These are phyloP conservation scores for Thereva nobilitata DNA, from an alignment of 2,888 invertebrate species.

Conservation along the genomic window DNA sequence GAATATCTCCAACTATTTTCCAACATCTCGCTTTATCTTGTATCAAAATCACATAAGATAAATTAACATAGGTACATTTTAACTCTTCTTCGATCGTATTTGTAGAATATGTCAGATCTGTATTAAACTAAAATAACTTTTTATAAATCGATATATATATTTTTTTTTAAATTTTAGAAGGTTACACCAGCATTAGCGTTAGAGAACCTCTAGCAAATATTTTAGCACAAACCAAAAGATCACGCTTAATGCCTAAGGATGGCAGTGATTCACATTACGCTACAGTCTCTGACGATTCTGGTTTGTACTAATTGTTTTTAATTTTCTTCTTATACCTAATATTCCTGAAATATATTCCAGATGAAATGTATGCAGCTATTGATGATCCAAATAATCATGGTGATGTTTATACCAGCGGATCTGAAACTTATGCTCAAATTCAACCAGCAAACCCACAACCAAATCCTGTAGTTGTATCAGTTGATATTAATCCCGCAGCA, in stretches of 20 bases:
- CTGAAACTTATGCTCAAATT: slow-evolving; percentile 87
- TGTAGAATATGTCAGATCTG: too few relatives aligned
- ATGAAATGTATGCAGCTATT: slow-evolving; percentile 90
- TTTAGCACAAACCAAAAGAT: slow-evolving; percentile 65
- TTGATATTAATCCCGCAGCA: slow-evolving; percentile 53
- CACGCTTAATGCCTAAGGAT: slow-evolving; percentile 53
- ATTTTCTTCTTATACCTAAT: slow-evolving; percentile 11
- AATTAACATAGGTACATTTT: too few relatives aligned
- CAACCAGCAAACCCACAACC: slow-evolving; percentile 60
- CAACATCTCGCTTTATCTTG: too few relatives aligned
- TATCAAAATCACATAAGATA: too few relatives aligned
- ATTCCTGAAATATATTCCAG: slow-evolving; percentile 57
- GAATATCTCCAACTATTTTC: slow-evolving; percentile 14
- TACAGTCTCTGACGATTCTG: slow-evolving; percentile 90
- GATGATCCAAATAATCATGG: slow-evolving; percentile 71
- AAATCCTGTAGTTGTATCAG: slow-evolving; percentile 56
- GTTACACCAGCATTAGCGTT: slow-evolving; percentile 90
- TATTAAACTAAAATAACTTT: too few relatives aligned
- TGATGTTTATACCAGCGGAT: slow-evolving; percentile 73
- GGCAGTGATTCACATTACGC: slow-evolving; percentile 75
- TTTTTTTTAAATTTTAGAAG: slow-evolving; percentile 65
- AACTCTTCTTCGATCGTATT: too few relatives aligned
- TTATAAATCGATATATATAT: too few relatives aligned
- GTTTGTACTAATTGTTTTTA: slow-evolving; percentile 57
- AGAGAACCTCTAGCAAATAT: slow-evolving; percentile 83